Base-by-base conservation (phyloP, 2,113 vertebrate species). In the Gasterosteus nipponicus region DNA sequence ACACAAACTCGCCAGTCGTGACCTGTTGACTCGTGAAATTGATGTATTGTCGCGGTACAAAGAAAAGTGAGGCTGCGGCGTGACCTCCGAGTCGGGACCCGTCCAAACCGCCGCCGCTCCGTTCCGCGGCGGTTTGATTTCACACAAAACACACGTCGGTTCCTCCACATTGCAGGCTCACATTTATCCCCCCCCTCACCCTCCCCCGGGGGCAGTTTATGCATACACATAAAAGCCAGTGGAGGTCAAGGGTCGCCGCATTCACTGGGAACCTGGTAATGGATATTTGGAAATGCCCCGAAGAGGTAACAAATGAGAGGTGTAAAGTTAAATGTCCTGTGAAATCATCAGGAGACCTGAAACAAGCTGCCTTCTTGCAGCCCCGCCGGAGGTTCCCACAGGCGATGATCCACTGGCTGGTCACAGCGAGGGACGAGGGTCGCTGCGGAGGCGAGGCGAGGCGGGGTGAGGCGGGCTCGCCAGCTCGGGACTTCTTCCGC, bases 271-370 rank as follows among this genome's bases (percentile, higher is more conserved):
- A 91, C 89, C 88, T 84, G 65, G 90, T 95, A 94, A 94, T 92
- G 92, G 93, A 83, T 91, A 84, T 93, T 86, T 87, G 86, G 87
- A 92, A 93, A 94, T 88, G 62, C 92, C 86, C 84, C 63, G 80
- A 87, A 90, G 91, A 88, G 86, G 90, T 92, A 94, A 93, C 93
- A 92, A 94, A 95, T 90, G 88, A 94, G 87, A 89, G 84, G 87
- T 87, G 86, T 95, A 86, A 95, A 96, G 92, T 93, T 92, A 92
- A 95, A 94, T 89, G 92, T 92, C 87, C 94, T 92, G 92, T 95
- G 93, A 95, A 96, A 94, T 92, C 90, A 92, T 90, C 87, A 89
- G 76, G 90, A 88, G 89, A 82, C 89, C 84, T 86, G 87, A 86
- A 92, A 92, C 87, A 91, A 93, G 89, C 91, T 81, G 89, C 89